Base-by-base conservation (phyloP, 2,797 vertebrate species). In the Lacerta agilis region DNA sequence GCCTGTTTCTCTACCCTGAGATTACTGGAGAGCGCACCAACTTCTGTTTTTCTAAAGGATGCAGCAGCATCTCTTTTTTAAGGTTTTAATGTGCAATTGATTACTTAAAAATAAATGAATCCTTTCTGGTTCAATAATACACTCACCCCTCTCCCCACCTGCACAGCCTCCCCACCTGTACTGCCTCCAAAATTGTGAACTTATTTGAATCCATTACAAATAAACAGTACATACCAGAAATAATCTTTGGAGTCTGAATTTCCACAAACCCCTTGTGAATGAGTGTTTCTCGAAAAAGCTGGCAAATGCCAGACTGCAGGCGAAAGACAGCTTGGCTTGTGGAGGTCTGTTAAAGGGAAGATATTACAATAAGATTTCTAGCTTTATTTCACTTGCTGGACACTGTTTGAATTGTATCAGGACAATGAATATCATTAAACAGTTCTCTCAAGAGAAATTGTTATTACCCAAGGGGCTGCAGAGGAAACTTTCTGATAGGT, bases 201-300 rank as follows among this genome's bases (percentile, higher is more conserved):
- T 23, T 58, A 43, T 71, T 29, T 75, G 69, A 79, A 61, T 36
- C 27, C 3, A 64, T 45, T 88, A 45, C 33, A 33, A 73, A 58
- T 9, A 87, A 85, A 20, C 67, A 85, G 83, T 73, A 87, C 86
- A 87, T 97, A 99, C 99, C 99, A 95, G 99, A 99, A 96, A 99
- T 99, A 90, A 99, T 99, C 97, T 99, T 99, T 80, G 99, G 99
- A 89, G 99, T 99, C 95, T 99, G 99, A 96, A 99, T 99, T 97
- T 99, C 99, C 97, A 99, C 98, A 96, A 99, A 99, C 94, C 98
- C 98, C 95, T 99, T 99, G 75, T 95, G 97, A 96, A 95, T 98
- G 89, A 99, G 98, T n/a, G 98, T 99, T 95, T 99, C 98, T 96
- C 98, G 97, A 97, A 99, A 99, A 95, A 99, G 98, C 95, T 98